Base-by-base conservation (phyloP, 2,113 vertebrate genomes). In the Turnix velox region DNA sequence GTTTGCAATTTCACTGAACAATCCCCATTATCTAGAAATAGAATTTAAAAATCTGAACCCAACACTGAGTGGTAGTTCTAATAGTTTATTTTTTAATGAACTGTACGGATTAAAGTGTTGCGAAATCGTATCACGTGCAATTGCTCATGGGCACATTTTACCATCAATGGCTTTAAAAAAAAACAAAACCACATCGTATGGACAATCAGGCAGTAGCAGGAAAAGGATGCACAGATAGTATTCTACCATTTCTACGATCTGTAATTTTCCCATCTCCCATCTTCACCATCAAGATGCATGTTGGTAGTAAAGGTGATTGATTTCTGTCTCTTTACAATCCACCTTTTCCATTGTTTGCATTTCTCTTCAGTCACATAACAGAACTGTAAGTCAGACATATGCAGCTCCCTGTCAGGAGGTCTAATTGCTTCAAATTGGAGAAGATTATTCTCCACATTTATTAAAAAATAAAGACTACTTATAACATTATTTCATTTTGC, bases 1-100 rank as follows among this genome's bases (percentile, higher is more conserved):
- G 93, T 86, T 82, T 90, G 87, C 90, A 93, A 95, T 97, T 95
- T 93, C 95, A 95, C 88, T 94, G 92, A 94, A 96, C 88, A 96
- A 94, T 97, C 94, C 81, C 92, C 94, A 97, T 94, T 97, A 97
- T 94, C 95, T 94, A 93, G 71, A 93, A 95, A 96, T 55, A 88
- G 90, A 66, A 95, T 92, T 95, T 93, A 89, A 83, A 95, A 96
- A 95, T 62, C 86, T 74, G 31, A 88, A 79, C 45, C 46, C 87
- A 96, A 88, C 84, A 46, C 48, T 46, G 73, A 88, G 73, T 74
- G 81, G 81, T 74, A 84, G 66, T 75, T 97, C 93, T 93, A 95
- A 94, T 94, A 79, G 82, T 67, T 77, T 93, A 95, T 96, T 96
- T 83, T 88, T 80, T 93, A 97, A 97, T 95, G 87, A 93, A 95